Base-by-base conservation (phyloP, 1,140 invertebrate species). In the Melitaea cinxia region DNA sequence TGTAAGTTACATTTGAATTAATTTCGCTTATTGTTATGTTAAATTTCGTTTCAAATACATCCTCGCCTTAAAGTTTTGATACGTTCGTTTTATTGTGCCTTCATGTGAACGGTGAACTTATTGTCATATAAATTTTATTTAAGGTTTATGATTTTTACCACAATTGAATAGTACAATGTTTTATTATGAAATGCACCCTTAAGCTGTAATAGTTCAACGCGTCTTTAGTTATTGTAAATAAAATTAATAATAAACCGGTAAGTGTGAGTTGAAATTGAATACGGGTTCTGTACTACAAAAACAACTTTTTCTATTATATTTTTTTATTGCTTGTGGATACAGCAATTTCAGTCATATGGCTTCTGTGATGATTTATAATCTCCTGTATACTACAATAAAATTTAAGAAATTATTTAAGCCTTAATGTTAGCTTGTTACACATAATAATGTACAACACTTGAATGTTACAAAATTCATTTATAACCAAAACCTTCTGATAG, bases 21-120 rank as follows among this genome's bases (percentile, higher is more conserved):
- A 75, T 74, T 73, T 60, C 50, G 50, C 70, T 74, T 70, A 82
- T 85, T 87, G 72, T 84, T 70, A 83, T 82, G 75, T 70, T 77
- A 83, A 86, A 77, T n/a, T n/a, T n/a, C 71, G 68, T 63, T 62
- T 60, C 61, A 72, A 75, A 73, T 30, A 45, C 23, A 21, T 47
- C 1, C 26, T 49, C 55, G 55, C 57, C 55, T 54, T 10, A 28
- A 59, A 55, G 49, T 54, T 65, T 45, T 54, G 33, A 17, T 65
- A 59, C 33, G 30, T 42, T 59, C 58, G 53, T 58, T 59, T 23
- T 35, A 62, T 26, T 50, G 21, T 56, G 5, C 39, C 7, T 26
- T 47, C 14, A 49, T 33, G 28, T 17, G 6, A 33, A 3, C 12
- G 1, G 24, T 23, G 47, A 37, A 24, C 33, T 14, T 15, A 50